phyloP scores from a whole-genome alignment of 2,113 vertebrate genomes.

The Dasyornis broadbenti region DNA sequence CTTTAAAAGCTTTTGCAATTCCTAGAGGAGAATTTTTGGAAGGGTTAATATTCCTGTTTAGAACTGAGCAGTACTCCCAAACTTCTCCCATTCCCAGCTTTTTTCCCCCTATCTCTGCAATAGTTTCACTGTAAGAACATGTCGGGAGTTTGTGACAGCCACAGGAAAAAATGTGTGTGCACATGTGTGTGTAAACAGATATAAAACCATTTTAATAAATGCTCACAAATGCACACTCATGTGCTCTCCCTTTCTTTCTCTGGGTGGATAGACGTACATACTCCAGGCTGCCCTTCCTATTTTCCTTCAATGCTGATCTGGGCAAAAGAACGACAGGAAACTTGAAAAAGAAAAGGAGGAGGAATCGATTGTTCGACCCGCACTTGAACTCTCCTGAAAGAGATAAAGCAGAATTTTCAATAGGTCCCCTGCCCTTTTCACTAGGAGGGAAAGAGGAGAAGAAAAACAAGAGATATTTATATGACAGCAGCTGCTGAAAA shows the following conservation, averaged over 20 bases:
- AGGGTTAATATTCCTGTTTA: slow-evolving; percentile 5
- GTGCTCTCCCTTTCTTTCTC: not conserved
- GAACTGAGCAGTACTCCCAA: not conserved
- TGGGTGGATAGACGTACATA: slow-evolving; percentile 55
- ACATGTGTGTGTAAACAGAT: not conserved
- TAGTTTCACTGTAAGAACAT: not conserved
- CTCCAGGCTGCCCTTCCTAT: slow-evolving; percentile 83
- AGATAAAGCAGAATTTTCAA: slow-evolving; percentile 89
- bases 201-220: not conserved
- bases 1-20: slow-evolving; percentile 19
- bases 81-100: slow-evolving; percentile 36
- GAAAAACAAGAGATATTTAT: slow-evolving; percentile 87
- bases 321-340: slow-evolving; percentile 92
- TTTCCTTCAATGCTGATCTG: slow-evolving; percentile 87
- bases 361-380: slow-evolving; percentile 94
- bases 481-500: slow-evolving; percentile 86
- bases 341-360: slow-evolving; percentile 86
- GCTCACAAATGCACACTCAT: not conserved
- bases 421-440: slow-evolving; percentile 86
- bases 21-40: not conserved
- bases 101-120: not conserved
- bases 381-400: slow-evolving; percentile 93
- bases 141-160: not conserved
- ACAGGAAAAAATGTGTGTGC: not conserved
- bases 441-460: slow-evolving; percentile 83